These are phyloP conservation scores for Macquaria ambigua DNA, from an alignment of 2,113 vertebrate genomes.

Conservation along the genomic window DNA sequence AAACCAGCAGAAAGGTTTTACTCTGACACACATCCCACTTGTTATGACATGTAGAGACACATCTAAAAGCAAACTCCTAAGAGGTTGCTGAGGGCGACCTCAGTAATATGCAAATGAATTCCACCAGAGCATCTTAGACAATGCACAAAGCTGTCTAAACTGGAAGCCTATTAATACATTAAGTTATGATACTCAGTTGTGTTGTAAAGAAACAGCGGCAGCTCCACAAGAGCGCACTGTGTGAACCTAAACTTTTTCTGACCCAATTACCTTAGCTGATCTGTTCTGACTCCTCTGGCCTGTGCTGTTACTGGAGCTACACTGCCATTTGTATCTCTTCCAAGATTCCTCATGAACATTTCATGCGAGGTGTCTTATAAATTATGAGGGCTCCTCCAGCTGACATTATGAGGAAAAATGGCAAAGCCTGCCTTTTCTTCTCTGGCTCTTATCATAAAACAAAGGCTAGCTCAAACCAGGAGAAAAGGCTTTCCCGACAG, in stretches of 20 bases:
- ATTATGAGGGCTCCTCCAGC: constrained; percentile 79
- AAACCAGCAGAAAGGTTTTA: constrained; percentile 67
- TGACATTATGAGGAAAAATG: constrained; percentile 71
- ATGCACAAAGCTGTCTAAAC: constrained; percentile 81
- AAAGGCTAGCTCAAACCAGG: constrained; percentile 57
- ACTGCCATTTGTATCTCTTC: constrained; percentile 75
- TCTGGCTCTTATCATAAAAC: constrained; percentile 65
- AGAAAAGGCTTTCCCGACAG: constrained; percentile 65
- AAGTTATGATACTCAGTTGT: constrained; percentile 65
- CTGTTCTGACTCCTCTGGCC: constrained; percentile 67
- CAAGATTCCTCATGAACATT: constrained; percentile 84
- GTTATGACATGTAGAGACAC: constrained; percentile 80
- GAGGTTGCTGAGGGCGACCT: constrained; percentile 84
- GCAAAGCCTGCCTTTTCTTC: constrained; percentile 67
- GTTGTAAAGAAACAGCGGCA: constrained; percentile 58
- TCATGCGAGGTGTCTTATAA: constrained; percentile 82
- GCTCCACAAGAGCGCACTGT: constrained; percentile 48
- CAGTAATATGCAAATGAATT: constrained; percentile 83
- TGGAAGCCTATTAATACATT: constrained; percentile 80
- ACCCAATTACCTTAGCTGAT: constrained; percentile 80
- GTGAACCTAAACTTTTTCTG: constrained; percentile 74
- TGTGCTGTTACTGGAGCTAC: constrained; percentile 51
- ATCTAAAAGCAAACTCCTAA: constrained; percentile 82
- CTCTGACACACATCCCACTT: constrained; percentile 77
- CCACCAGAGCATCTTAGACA: constrained; percentile 81